Base-by-base conservation (phyloP, 2,888 invertebrate genomes). In the Cheilosia variabilis region DNA sequence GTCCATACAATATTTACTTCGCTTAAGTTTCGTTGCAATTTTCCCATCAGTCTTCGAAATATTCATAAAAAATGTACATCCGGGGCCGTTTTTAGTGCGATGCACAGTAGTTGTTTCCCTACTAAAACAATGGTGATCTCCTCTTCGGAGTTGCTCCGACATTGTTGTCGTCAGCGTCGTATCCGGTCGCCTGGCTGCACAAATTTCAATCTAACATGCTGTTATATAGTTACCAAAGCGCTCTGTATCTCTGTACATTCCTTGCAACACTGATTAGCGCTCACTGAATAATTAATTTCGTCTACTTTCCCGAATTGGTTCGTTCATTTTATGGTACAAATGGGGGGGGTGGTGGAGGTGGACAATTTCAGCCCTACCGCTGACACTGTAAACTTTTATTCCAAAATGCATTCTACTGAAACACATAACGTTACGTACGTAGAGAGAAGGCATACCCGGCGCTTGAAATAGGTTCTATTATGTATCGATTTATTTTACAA, bases 61-160 rank as follows among this genome's bases (percentile, higher is more conserved):
- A 77, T 82, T 82, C 77, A 82, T 82, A 69, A 66, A 82, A 72
- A 77, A 82, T 77, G 60, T 77, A 82, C 66, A 72, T 62, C 66
- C 66, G 24, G 82, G 71, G 66, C 66, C 72, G 27, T 22, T 72
- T 77, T 77, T 60, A 55, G 66, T 72, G 72, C 47, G 43, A 47
- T 47, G 24, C 24, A 19, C 43, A 45, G 57, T 65, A 9, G 63
- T 58, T 69, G 43, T 63, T 53, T 27, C 50, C 55, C 34, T 71
- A 31, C 47, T 57, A 58, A 43, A 63, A 71, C 81, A 81, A 76
- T 57, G 63, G 69, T 50, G 43, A 69, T 76, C 69, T 69, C 65
- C 58, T 75, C 57, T 69, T 63, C 52, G 22, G 43, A 63, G 43
- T 62, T 9, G 9, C 52, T 52, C 41, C 27, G 15, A 41, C 52